Conservation (phyloP, 2,888 invertebrate genomes). For the Hypena proboscidalis region DNA sequence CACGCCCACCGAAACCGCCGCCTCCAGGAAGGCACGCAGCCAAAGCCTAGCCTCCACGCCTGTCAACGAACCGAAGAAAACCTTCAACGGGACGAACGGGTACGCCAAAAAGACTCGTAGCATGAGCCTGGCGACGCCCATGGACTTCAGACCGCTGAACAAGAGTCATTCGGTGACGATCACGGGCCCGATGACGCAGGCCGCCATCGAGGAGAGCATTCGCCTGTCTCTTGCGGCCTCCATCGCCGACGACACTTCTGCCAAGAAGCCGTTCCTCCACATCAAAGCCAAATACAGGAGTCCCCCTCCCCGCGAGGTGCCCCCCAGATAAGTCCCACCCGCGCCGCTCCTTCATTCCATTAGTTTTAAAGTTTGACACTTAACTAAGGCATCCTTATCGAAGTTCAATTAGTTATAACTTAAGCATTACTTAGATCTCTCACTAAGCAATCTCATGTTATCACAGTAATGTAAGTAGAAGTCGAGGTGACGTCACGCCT, state of each 20-base stretch:
- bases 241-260: constrained; percentile 64
- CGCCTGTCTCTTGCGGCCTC: constrained; percentile 71
- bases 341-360: constrained; percentile 58
- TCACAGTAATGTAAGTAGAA: constrained; percentile 53
- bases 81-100: constrained; percentile 51
- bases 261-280: constrained; percentile 87
- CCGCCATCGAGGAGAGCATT: constrained; percentile 80
- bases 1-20: constrained; percentile 53
- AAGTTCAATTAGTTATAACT: constrained; percentile 46
- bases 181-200: constrained; percentile 71
- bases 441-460: constrained; percentile 64
- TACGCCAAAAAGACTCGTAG: constrained; percentile 71
- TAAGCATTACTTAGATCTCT: constrained; percentile 72
- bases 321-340: constrained; percentile 78
- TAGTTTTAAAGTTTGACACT: constrained; percentile 61
- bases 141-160: constrained; percentile 58
- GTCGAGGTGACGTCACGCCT: constrained; percentile 50
- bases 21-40: constrained; percentile 60
- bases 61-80: constrained; percentile 59
- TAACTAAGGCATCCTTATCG: constrained; percentile 36
- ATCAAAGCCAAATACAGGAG: constrained; percentile 91
- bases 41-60: constrained; percentile 76
- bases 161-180: constrained; percentile 59
- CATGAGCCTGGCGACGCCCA: constrained; percentile 70
- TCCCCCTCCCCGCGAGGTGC: constrained; percentile 86